Conservation (phyloP, 1,140 invertebrate species). For the Antheraea pernyi region DNA sequence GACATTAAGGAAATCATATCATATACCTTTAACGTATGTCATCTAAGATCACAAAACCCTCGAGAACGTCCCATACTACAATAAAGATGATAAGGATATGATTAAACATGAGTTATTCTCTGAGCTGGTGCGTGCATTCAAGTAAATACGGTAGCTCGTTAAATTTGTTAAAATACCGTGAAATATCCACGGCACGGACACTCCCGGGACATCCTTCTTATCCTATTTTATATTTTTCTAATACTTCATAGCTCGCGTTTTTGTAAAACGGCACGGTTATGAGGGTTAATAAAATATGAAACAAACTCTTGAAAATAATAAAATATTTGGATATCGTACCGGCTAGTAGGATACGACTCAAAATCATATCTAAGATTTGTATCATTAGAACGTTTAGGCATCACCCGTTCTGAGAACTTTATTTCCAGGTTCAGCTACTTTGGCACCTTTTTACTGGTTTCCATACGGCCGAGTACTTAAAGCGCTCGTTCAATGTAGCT, state of each 20-base stretch:
- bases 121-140: slow-evolving; percentile 49
- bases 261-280: slow-evolving; percentile 52
- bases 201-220: slow-evolving; percentile 45
- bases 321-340: too few relatives aligned
- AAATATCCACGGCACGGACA: slow-evolving; percentile 69
- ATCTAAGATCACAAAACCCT: not conserved
- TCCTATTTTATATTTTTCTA: slow-evolving; percentile 66
- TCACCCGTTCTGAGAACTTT: too few relatives aligned
- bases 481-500: too few relatives aligned
- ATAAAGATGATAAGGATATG: slow-evolving; percentile 20
- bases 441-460: too few relatives aligned
- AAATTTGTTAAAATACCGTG: slow-evolving; percentile 78
- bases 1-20: too few relatives aligned
- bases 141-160: slow-evolving; percentile 73
- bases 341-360: too few relatives aligned
- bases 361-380: too few relatives aligned
- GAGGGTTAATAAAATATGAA: slow-evolving; percentile 29
- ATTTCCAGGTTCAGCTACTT: too few relatives aligned
- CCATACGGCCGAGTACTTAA: too few relatives aligned
- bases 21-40: not conserved
- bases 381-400: too few relatives aligned
- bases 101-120: slow-evolving; percentile 34
- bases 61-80: not conserved
- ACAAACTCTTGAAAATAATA: too few relatives aligned
- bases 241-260: slow-evolving; percentile 66